Evolutionary conservation across 2,113 vertebrate genomes (phyloP).

Genomic region (Tichodroma muraria): DNA sequence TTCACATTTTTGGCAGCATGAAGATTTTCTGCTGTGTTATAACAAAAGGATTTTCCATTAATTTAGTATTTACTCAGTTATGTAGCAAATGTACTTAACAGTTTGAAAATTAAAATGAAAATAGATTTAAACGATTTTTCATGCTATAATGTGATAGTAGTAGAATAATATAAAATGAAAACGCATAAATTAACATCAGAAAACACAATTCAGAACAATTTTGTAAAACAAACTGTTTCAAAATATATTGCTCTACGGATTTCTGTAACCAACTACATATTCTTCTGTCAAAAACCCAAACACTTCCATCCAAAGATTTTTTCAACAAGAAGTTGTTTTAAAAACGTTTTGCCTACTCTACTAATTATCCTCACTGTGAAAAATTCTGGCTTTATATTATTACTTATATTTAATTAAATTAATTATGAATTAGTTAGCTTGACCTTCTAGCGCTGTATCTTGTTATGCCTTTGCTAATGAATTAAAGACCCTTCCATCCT

Average conservation of each 20-base stretch:
- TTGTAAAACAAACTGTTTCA: background rate
- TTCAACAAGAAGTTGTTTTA: background rate
- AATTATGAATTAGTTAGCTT: conserved; percentile 7
- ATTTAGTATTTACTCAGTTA: background rate
- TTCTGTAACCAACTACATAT: background rate
- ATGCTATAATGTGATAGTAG: background rate
- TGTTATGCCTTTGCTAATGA: background rate
- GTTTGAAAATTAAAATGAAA: conserved; percentile 25
- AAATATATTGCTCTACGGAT: background rate
- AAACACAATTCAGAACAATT: background rate
- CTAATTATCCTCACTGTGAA: background rate
- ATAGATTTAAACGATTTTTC: background rate
- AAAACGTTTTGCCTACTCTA: background rate
- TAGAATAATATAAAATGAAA: background rate
- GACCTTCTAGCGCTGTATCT: background rate
- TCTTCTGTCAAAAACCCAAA: background rate
- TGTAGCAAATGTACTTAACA: background rate
- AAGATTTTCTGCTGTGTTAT: background rate
- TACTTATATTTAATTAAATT: background rate
- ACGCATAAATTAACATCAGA: background rate
- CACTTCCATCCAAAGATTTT: background rate
- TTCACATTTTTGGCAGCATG: background rate
- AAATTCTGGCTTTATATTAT: background rate
- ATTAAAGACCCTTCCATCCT: background rate
- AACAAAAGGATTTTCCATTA: background rate